Conservation (phyloP, 1,140 invertebrate species). For the Bombus sibiricus region DNA sequence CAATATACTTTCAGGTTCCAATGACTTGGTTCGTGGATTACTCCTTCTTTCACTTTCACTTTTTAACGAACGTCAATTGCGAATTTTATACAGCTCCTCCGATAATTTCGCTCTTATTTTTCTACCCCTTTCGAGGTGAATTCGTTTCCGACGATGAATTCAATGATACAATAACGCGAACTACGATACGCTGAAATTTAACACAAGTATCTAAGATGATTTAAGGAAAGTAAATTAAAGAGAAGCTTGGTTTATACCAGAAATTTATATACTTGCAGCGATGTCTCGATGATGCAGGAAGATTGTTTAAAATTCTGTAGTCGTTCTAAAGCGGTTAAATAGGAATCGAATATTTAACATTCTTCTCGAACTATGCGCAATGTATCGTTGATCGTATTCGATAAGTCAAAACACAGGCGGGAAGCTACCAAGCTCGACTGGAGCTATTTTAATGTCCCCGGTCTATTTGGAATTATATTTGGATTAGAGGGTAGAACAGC, state of each 20-base stretch:
- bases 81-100: background rate
- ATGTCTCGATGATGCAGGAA: too few species aligned
- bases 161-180: too few species aligned
- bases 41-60: background rate
- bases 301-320: too few species aligned
- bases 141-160: background rate
- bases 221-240: too few species aligned
- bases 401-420: background rate
- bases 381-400: background rate
- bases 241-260: too few species aligned
- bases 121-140: background rate
- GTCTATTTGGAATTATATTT: background rate
- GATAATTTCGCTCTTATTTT: background rate
- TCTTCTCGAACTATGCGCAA: too few species aligned
- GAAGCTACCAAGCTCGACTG: background rate
- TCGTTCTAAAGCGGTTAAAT: too few species aligned
- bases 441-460: background rate
- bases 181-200: too few species aligned
- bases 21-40: too few species aligned
- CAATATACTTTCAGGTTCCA: background rate
- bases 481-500: background rate
- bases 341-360: too few species aligned
- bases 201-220: too few species aligned
- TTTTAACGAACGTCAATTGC: background rate
- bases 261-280: too few species aligned